These are phyloP conservation scores for Eidolon dupreanum DNA, from an alignment of 2,797 vertebrate genomes.

Conservation along the genomic window DNA sequence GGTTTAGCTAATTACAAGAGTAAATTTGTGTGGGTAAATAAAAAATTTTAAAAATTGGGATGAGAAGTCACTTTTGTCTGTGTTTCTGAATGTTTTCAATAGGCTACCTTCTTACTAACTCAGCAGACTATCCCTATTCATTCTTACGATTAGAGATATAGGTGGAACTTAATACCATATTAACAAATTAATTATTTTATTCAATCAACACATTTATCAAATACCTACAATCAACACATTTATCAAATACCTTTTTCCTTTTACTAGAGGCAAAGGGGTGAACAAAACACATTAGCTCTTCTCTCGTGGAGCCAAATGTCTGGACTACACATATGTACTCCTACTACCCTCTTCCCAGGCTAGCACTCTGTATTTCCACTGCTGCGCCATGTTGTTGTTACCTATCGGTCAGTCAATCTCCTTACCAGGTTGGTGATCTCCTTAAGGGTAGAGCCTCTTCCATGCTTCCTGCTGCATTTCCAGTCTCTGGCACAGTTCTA, in stretches of 20 bases:
- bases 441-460: background rate
- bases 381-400: background rate
- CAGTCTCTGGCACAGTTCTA: background rate
- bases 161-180: background rate
- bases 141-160: background rate
- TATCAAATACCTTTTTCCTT: background rate
- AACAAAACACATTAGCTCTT: background rate
- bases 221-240: background rate
- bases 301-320: background rate
- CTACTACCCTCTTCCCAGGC: too few species aligned
- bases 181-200: background rate
- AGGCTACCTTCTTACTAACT: background rate
- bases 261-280: background rate
- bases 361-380: background rate
- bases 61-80: background rate
- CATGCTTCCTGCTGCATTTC: background rate
- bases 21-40: background rate
- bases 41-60: background rate
- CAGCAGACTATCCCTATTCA: background rate
- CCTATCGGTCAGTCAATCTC: background rate
- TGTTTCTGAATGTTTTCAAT: constrained; percentile 11
- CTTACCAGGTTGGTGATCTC: too few species aligned
- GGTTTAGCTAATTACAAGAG: background rate
- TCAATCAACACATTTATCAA: background rate
- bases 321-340: background rate